Conservation (phyloP, 2,888 invertebrate species). For the Drosophila phalerata region DNA sequence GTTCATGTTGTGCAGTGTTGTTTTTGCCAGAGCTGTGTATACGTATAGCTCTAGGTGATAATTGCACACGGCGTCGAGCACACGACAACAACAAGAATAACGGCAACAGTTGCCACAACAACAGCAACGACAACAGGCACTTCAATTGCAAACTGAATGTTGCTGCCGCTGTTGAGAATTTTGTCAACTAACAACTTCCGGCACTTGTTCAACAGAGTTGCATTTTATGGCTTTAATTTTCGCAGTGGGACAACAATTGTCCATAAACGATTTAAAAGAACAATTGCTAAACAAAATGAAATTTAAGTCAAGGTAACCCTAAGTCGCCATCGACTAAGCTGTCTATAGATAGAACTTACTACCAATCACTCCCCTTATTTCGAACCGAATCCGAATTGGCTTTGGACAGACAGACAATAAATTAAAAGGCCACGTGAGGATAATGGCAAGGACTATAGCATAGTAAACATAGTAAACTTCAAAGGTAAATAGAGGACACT, state of each 20-base stretch:
- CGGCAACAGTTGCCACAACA: conserved; percentile 36
- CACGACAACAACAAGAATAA: conserved; percentile 46
- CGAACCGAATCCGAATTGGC: conserved; percentile 43
- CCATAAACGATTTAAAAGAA: conserved; percentile 20
- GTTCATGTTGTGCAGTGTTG: conserved; percentile 30
- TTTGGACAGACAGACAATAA: conserved; percentile 54
- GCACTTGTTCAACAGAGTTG: conserved; percentile 39
- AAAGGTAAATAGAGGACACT: conserved; percentile 49
- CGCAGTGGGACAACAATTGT: conserved; percentile 40
- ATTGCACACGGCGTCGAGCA: conserved; percentile 67
- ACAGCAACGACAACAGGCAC: conserved; percentile 44
- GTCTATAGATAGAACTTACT: conserved; percentile 54
- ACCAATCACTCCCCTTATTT: conserved; percentile 15
- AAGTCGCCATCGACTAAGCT: conserved; percentile 25
- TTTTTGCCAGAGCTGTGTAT: conserved; percentile 37
- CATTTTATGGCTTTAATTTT: conserved; percentile 64
- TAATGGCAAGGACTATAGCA: background rate
- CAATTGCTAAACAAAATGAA: conserved; percentile 18
- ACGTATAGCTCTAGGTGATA: conserved; percentile 61
- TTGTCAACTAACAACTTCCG: conserved; percentile 73
- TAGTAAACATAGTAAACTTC: conserved; percentile 46
- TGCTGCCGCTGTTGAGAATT: conserved; percentile 53
- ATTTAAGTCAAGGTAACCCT: conserved; percentile 31
- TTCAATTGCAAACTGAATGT: conserved; percentile 51
- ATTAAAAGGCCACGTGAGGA: conserved; percentile 31